Base-by-base conservation (phyloP, 2,797 vertebrate genomes). In the Phrynocephalus forsythii region DNA sequence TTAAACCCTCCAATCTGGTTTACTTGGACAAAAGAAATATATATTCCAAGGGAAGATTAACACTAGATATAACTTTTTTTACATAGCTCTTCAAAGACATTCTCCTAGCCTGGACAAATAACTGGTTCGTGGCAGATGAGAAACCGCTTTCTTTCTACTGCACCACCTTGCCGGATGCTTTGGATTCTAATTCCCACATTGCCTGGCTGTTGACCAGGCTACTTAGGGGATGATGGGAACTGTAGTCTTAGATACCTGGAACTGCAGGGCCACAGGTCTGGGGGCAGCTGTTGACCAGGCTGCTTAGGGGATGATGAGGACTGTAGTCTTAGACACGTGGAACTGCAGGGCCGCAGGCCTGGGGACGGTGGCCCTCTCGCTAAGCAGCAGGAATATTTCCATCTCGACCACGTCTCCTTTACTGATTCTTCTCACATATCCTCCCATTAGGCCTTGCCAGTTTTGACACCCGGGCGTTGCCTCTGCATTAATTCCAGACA, bases 401-500 rank as follows among this genome's bases (percentile, higher is more conserved):
- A 13, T 77, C 44, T 50, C 22, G 10, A 26, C 44, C 3, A 50
- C 44, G 11, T 11, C 26, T 50, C 44, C 1, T 26, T 77, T 50
- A 22, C 44, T 24, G 44, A 6, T 77, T 20, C 38, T 77, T 20
- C 38, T 24, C 75, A 48, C 22, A 22, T 75, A 20, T 44, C 72
- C 33, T 38, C 30, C 15, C 30, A 18, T 63, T 15, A 20, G 1
- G 3, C 60, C 20, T 63, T 63, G 60, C 60, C 16, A 75, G 72
- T 18, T 20, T 48, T 77, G 44, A 44, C 44, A 77, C 22, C 16
- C 26, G 44, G 44, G 1, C 44, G 20, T 78, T 52, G 28, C 16
- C 44, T 28, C 76, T 78, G 76, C 76, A 78, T 78, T 52, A 78
- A 78, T 78, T 78, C 76, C 13, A 52, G 76, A 78, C 76, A 78